Evolutionary conservation across 2,888 invertebrate genomes (phyloP).

Genomic region (Protophormia terraenovae): DNA sequence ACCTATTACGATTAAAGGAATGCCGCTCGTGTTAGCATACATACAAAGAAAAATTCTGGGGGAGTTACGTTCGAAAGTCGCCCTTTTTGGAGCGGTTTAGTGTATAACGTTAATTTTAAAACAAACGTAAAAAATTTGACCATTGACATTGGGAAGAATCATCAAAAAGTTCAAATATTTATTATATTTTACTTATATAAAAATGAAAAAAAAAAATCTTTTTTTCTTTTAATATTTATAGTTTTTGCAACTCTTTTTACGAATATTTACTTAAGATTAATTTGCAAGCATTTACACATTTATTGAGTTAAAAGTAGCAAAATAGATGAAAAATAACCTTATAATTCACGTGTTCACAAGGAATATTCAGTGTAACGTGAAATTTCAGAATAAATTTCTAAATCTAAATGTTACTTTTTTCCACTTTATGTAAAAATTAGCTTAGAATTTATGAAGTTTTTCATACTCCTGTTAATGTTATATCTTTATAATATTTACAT

Average conservation of each 20-base stretch:
- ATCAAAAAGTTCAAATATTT: too few relatives aligned
- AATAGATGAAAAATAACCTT: slow-evolving; percentile 1
- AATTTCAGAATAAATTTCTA: slow-evolving; percentile 3
- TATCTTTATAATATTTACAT: not conserved
- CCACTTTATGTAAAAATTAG: not conserved
- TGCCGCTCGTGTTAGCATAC: too few relatives aligned
- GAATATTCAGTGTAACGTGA: not conserved
- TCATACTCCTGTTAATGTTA: slow-evolving; percentile 24
- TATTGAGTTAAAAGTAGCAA: slow-evolving; percentile 21
- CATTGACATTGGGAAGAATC: too few relatives aligned
- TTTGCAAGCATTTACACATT: not conserved
- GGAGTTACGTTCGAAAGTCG: too few relatives aligned
- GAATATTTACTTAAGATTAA: slow-evolving; percentile 25
- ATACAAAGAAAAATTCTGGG: too few relatives aligned
- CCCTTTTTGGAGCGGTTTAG: too few relatives aligned
- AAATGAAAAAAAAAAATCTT: too few relatives aligned
- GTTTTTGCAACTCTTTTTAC: slow-evolving; percentile 70
- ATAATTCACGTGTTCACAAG: not conserved
- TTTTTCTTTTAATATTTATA: slow-evolving; percentile 2
- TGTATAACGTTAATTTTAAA: too few relatives aligned
- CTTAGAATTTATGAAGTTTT: slow-evolving; percentile 5
- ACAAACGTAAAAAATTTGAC: too few relatives aligned
- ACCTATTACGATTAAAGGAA: too few relatives aligned
- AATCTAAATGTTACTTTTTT: slow-evolving; percentile 27
- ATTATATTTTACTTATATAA: too few relatives aligned